These are phyloP conservation scores for Sylvilagus floridanus DNA, from an alignment of 2,797 vertebrate genomes.

Conservation along the genomic window DNA sequence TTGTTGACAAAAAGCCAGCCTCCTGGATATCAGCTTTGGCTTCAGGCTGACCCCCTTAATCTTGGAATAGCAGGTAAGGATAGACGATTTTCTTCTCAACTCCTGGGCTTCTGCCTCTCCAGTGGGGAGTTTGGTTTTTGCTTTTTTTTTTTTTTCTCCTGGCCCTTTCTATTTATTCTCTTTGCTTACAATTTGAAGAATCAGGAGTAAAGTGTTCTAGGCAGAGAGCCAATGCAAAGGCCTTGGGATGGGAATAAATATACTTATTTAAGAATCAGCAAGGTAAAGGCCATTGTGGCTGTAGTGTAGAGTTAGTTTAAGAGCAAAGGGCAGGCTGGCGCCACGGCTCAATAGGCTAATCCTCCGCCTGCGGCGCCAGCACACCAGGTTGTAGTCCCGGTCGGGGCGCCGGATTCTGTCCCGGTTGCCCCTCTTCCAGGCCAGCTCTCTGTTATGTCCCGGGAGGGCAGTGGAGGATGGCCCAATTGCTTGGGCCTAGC, in stretches of 20 bases:
- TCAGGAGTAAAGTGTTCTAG: constrained; percentile 41
- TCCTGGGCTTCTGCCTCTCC: neutral
- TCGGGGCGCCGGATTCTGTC: no score
- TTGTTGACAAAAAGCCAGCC: neutral
- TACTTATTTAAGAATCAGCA: constrained; percentile 42
- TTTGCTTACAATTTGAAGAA: constrained; percentile 32
- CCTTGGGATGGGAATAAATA: neutral
- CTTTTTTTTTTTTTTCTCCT: neutral
- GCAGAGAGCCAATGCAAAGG: constrained; percentile 36
- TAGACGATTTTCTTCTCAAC: neutral
- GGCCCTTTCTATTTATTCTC: neutral
- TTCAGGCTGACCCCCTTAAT: neutral
- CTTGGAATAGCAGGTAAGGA: neutral
- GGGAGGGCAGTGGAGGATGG: no score
- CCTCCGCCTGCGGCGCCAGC: no score
- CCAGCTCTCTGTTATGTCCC: no score
- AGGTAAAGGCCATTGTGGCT: neutral
- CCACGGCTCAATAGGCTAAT: no score
- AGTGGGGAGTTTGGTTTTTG: constrained; percentile 1
- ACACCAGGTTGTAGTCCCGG: no score
- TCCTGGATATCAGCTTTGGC: neutral
- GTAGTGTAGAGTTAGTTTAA: neutral
- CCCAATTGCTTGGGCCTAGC: no score
- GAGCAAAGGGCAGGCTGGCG: neutral
- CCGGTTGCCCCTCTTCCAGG: no score